Percentiles rank a stretch among this genome's conserved stretches.
These are phyloP conservation scores for Plestiodon gilberti DNA, from an alignment of 2,113 vertebrate genomes.

Conservation along the genomic window DNA sequence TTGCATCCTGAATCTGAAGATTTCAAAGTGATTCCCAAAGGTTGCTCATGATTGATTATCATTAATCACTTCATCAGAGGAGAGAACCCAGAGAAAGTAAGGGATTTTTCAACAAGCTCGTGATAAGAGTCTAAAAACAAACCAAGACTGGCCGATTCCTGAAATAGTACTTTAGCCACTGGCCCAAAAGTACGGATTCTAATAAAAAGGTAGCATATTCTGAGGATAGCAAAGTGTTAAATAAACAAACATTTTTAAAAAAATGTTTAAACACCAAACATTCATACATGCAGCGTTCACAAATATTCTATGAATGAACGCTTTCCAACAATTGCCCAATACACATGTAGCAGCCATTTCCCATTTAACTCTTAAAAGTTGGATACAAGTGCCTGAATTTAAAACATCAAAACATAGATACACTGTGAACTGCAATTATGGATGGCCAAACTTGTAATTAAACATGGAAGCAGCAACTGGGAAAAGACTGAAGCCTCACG, in stretches of 20 bases:
- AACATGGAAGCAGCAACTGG: no score
- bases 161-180: not conserved
- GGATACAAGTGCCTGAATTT: not conserved
- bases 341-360: not conserved
- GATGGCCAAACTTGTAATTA: not conserved
- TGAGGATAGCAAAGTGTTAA: not conserved
- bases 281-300: not conserved
- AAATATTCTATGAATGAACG: not conserved
- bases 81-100: not conserved
- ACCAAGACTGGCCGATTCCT: not conserved
- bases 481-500: not conserved
- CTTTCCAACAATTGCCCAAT: not conserved
- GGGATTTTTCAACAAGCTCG: constrained; percentile 10
- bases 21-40: constrained; percentile 11
- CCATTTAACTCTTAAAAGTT: not conserved
- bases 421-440: not conserved
- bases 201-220: not conserved
- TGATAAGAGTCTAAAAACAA: constrained; percentile 7
- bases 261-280: no score
- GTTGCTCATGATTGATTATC: not conserved
- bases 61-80: constrained; percentile 21
- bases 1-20: not conserved
- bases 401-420: not conserved
- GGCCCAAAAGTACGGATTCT: not conserved
- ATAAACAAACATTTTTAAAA: no score